These are phyloP conservation scores for Drosophila trapezifrons DNA, from an alignment of 1,140 invertebrate genomes.

Conservation along the genomic window DNA sequence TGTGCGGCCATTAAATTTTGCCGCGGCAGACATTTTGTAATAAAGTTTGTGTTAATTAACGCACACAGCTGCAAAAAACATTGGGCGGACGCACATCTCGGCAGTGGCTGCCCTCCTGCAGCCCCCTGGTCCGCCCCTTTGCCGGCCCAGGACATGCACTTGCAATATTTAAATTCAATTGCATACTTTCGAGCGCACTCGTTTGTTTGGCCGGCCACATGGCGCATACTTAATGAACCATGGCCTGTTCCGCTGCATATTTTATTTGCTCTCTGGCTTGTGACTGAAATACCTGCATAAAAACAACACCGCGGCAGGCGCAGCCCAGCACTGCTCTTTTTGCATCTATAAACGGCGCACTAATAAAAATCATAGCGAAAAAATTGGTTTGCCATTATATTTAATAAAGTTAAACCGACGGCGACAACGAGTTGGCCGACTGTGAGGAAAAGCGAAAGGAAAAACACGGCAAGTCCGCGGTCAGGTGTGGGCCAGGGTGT, in stretches of 20 bases:
- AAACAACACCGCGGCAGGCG: constrained; percentile 30
- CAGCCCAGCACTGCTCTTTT: constrained; percentile 25
- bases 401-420: constrained; percentile 63
- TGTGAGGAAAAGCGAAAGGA: constrained; percentile 23
- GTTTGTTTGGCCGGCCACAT: constrained; percentile 63
- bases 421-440: constrained; percentile 17
- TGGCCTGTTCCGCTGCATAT: constrained; percentile 69
- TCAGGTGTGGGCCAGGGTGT: constrained; percentile 25
- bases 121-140: neutral
- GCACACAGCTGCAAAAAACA: constrained; percentile 55
- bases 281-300: constrained; percentile 61
- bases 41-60: constrained; percentile 81
- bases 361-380: constrained; percentile 53
- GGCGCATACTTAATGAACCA: constrained; percentile 80
- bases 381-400: constrained; percentile 62
- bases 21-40: constrained; percentile 67
- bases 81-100: constrained; percentile 16
- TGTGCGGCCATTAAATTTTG: constrained; percentile 58
- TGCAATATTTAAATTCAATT: constrained; percentile 83
- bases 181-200: constrained; percentile 72
- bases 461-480: constrained; percentile 25
- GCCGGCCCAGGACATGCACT: constrained; percentile 39
- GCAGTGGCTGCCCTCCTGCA: neutral
- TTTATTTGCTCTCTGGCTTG: constrained; percentile 57
- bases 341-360: constrained; percentile 32